Conservation (phyloP, 2,113 vertebrate genomes). For the Barbus barbus region DNA sequence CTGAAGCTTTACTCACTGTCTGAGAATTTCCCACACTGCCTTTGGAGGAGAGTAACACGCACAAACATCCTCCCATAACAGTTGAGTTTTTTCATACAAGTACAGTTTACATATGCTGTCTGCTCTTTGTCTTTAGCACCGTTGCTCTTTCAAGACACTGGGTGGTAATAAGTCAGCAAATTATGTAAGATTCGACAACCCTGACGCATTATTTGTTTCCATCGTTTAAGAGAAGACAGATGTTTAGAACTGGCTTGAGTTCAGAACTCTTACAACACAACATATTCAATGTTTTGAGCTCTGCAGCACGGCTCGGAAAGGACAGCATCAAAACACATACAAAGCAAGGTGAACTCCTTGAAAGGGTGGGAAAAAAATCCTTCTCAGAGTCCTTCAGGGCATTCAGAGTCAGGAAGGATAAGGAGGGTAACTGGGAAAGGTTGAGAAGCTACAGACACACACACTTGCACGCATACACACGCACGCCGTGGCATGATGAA, state of each 20-base stretch:
- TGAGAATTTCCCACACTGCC: slow-evolving; percentile 38
- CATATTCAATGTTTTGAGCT: slow-evolving; percentile 15
- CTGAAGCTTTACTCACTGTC: slow-evolving; percentile 31
- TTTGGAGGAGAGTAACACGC: background rate
- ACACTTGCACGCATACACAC: slow-evolving; percentile 21
- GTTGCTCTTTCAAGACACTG: slow-evolving; percentile 6
- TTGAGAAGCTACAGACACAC: slow-evolving; percentile 43
- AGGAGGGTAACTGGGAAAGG: slow-evolving; percentile 57
- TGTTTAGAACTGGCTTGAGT: slow-evolving; percentile 41
- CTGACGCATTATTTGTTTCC: slow-evolving; percentile 38
- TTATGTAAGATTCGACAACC: slow-evolving; percentile 21
- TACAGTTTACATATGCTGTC: background rate
- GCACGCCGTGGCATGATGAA: slow-evolving; percentile 45
- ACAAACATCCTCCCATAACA: background rate
- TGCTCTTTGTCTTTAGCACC: slow-evolving; percentile 8
- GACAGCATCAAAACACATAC: slow-evolving; percentile 22
- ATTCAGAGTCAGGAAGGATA: slow-evolving; percentile 58
- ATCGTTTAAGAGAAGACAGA: slow-evolving; percentile 49
- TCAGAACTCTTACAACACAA: slow-evolving; percentile 38
- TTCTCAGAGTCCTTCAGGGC: slow-evolving; percentile 52
- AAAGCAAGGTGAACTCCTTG: slow-evolving; percentile 35
- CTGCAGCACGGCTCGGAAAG: no score
- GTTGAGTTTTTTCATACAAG: background rate
- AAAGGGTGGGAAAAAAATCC: slow-evolving; percentile 51
- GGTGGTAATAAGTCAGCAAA: slow-evolving; percentile 40